Base-by-base conservation (phyloP, 1,140 invertebrate genomes). In the Drosophila kepulauana region DNA sequence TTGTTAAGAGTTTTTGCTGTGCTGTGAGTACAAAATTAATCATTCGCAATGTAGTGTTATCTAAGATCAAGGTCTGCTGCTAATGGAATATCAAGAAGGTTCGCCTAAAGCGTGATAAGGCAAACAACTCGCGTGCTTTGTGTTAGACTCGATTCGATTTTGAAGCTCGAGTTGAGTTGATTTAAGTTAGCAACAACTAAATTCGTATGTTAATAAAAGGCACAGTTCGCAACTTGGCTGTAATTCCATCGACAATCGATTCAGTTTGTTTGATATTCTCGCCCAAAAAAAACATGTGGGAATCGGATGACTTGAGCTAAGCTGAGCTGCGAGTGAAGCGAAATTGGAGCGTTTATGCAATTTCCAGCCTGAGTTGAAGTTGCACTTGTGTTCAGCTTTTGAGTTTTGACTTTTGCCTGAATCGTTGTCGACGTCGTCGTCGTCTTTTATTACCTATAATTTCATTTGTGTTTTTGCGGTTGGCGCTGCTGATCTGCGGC, bases 391-490 rank as follows among this genome's bases (percentile, higher is more conserved):
- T 20, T 38, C 35, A 5, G 30, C 7, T 33, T 8, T 16, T 33
- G 28, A 7, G 16, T 51, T 28, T 20, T 13, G 16, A 5, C 5
- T 56, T 54, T 56, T 56, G 30, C 38, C 3, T 13, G 41, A 43
- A 43, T 56, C 33, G 30, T 38, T 5, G 46, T 8, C 33, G n/a
- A n/a, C n/a, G 13, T 54, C n/a, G 30, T 33, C 30, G 13, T 33
- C 41, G 41, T 46, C 56, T 69, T 75, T 75, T 75, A 69, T 75
- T 75, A 61, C 64, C 56, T 62, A 49, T 69, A 56, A 74, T 74
- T 69, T 69, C 30, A 54, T 74, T 74, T 66, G 63, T 45, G 20
- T 54, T 72, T 61, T 74, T 88, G 82, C 79, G 79, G 82, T 79
- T 71, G 43, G 25, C 67, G 71, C 66, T 48, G 68, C 63, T 64